phyloP scores from a whole-genome alignment of 2,113 vertebrate genomes.

The Brachyhypopomus occidentalis region DNA sequence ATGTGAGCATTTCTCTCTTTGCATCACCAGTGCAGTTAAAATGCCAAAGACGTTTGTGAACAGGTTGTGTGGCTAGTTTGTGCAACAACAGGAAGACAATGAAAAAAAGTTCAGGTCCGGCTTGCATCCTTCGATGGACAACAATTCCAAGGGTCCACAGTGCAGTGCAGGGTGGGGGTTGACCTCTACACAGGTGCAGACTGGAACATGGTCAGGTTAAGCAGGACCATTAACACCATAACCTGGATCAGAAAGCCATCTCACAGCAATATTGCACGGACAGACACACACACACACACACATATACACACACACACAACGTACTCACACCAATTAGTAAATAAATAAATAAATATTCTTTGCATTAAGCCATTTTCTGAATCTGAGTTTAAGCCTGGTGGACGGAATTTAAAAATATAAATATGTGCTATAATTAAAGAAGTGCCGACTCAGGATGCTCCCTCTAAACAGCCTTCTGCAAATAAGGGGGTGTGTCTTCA shows the following conservation, averaged over 20 bases:
- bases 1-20: conserved; percentile 12
- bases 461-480: not conserved
- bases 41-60: not conserved
- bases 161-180: conserved; percentile 15
- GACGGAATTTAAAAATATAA: not conserved
- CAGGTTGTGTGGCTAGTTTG: not conserved
- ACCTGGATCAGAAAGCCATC: conserved; percentile 27
- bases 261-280: conserved; percentile 16
- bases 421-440: not conserved
- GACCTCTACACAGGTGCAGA: conserved; percentile 19
- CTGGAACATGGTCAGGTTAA: conserved; percentile 42
- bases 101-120: not conserved
- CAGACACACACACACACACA: conserved; percentile 7
- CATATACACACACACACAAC: conserved; percentile 16
- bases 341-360: not conserved
- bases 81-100: not conserved
- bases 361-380: not conserved
- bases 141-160: not conserved
- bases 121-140: not conserved
- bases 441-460: not conserved
- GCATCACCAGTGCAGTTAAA: conserved; percentile 16
- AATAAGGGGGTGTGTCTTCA: not conserved
- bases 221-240: conserved; percentile 38
- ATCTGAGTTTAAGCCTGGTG: not conserved
- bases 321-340: not conserved